Percentiles rank a stretch among this genome's conserved stretches.
Conservation (phyloP, 92 coral and sea anemone species). For the Micromussa lordhowensis region DNA sequence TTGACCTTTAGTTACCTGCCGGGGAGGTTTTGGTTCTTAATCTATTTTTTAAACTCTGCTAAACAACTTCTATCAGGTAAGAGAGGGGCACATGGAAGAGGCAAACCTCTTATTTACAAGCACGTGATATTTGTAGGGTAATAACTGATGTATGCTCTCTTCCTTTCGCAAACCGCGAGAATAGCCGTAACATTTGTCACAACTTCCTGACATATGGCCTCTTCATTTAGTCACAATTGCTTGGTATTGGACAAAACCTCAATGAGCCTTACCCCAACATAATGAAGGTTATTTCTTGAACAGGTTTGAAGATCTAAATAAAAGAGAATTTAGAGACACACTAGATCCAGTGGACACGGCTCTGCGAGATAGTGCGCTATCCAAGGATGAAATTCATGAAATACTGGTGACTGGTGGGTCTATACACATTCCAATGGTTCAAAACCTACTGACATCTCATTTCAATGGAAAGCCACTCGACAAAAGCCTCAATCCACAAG, state of each 20-base stretch:
- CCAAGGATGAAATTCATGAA: constrained; percentile 54
- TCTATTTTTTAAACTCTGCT: neutral
- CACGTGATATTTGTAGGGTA: neutral
- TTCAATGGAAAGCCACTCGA: constrained; percentile 46
- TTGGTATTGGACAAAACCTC: neutral
- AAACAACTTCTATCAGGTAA: neutral
- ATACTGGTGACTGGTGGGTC: constrained; percentile 70
- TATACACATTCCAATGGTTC: constrained; percentile 71
- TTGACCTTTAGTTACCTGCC: too few species aligned
- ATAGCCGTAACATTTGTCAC: too few species aligned
- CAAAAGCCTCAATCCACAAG: constrained; percentile 61
- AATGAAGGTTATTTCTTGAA: neutral
- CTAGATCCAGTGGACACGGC: constrained; percentile 55
- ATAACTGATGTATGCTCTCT: too few species aligned
- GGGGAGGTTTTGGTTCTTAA: neutral
- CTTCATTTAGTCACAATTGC: too few species aligned
- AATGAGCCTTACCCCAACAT: neutral
- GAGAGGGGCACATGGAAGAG: neutral
- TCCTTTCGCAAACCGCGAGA: too few species aligned
- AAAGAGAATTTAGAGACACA: constrained; percentile 50
- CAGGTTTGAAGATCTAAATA: constrained; percentile 60
- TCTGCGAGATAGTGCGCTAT: constrained; percentile 41
- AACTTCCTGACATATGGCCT: too few species aligned
- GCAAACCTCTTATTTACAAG: neutral
- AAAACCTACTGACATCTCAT: constrained; percentile 32